Evolutionary conservation across 2,113 vertebrate species (phyloP), one percentile per base, ranked within the genome.

Genomic region (Thalassoma bifasciatum): DNA sequence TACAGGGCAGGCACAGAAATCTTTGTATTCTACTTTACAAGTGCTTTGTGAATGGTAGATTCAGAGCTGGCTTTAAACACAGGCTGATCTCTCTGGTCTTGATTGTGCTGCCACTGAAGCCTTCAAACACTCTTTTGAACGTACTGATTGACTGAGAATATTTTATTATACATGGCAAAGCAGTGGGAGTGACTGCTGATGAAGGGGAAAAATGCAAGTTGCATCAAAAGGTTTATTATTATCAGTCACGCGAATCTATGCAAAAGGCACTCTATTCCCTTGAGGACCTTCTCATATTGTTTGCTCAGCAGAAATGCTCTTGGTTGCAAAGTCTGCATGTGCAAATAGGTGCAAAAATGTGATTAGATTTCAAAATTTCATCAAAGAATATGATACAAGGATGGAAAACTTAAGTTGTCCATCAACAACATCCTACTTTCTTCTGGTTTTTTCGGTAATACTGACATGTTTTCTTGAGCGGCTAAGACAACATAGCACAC

Each of bases 1-100:
- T 92, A 91, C 80, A 91, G 91, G 82, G 87, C 85, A 82, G 79
- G 24, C 64, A 12, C 26, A 64, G 76, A 78, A 77, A 81, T 81
- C 83, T 74, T 26, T 79, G 83, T 88, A 82, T 89, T 80, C 73
- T 36, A 66, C 80, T 79, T 72, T 78, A 68, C 77, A 70, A 77
- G 53, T 69, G 64, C 85, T 90, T 87, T 88, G 77, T 79, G 87
- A 73, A 80, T 76, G 68, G 11, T n/a, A 24, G 60, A 71, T 63
- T 77, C 69, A 75, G 63, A 83, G 77, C 57, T 36, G 68, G 53
- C 70, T 85, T 83, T 70, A 85, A 86, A 82, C 73, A 70, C 59
- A 40, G 80, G 73, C 50, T 68, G 38, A 23, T 54, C 21, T 50
- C 73, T 82, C 73, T 85, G 73, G 63, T 73, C 67, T 80, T 81